These are phyloP conservation scores for Spheniscus mendiculus DNA, from an alignment of 2,113 vertebrate genomes.

Conservation along the genomic window DNA sequence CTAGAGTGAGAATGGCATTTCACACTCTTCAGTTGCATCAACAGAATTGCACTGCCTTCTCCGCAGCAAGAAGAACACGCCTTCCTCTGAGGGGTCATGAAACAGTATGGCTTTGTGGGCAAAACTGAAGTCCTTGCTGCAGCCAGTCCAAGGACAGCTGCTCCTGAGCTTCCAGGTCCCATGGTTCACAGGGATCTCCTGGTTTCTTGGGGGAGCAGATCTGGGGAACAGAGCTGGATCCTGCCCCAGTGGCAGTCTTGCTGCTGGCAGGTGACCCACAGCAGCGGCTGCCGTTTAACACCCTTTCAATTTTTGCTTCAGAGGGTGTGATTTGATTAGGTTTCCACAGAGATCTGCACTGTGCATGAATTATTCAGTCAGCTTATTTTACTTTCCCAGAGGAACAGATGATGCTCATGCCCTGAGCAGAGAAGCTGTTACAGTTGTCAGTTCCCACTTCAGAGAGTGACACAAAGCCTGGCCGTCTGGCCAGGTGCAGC, in stretches of 20 bases:
- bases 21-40: not conserved
- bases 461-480: not conserved
- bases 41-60: not conserved
- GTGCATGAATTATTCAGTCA: conserved; percentile 44
- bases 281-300: not conserved
- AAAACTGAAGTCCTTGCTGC: not conserved
- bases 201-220: not conserved
- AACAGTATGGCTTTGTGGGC: not conserved
- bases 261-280: not conserved
- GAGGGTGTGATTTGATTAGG: not conserved
- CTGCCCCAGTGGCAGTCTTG: not conserved
- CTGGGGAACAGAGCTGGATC: not conserved
- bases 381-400: conserved; percentile 19
- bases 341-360: conserved; percentile 3
- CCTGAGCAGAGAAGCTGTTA: not conserved
- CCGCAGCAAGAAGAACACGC: fast-evolving
- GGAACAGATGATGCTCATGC: not conserved
- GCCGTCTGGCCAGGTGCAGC: not conserved
- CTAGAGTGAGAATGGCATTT: not conserved
- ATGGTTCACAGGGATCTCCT: not conserved
- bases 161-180: not conserved
- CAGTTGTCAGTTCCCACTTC: not conserved
- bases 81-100: not conserved
- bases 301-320: not conserved
- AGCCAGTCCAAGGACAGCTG: not conserved